Conservation (phyloP, 2,797 vertebrate genomes). For the Ctenopoma multispine region DNA sequence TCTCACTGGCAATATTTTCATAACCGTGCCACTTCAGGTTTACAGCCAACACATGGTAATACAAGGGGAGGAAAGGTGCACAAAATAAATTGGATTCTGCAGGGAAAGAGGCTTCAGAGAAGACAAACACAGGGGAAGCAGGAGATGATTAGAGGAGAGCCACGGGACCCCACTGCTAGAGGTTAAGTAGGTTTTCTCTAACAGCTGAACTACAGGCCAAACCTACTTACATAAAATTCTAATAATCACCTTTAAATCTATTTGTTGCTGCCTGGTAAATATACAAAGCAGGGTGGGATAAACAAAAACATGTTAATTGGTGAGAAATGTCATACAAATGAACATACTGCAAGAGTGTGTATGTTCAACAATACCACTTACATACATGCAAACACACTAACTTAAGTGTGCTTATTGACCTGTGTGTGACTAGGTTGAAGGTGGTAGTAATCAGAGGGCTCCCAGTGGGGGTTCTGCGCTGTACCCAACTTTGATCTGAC, state of each 20-base stretch:
- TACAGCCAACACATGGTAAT: conserved; percentile 80
- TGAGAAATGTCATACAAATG: conserved; percentile 7
- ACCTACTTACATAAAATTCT: conserved; percentile 41
- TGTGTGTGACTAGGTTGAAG: conserved; percentile 52
- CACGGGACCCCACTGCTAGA: conserved; percentile 57
- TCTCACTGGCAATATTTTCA: conserved; percentile 86
- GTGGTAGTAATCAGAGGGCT: conserved; percentile 70
- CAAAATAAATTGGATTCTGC: conserved; percentile 81
- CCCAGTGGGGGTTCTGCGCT: conserved; percentile 48
- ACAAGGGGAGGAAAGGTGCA: conserved; percentile 58
- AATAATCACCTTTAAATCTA: conserved; percentile 30
- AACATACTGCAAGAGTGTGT: neutral
- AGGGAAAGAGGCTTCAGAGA: conserved; percentile 63
- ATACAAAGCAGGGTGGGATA: conserved; percentile 1
- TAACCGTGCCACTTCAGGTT: conserved; percentile 84
- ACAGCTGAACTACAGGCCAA: conserved; percentile 47
- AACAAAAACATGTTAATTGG: conserved; percentile 31
- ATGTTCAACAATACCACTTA: conserved; percentile 5
- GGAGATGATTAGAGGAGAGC: conserved; percentile 72
- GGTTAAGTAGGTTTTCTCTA: conserved; percentile 73
- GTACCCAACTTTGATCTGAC: conserved; percentile 73
- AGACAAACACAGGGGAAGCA: conserved; percentile 76
- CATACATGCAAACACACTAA: conserved; percentile 19
- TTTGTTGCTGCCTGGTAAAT: conserved; percentile 36
- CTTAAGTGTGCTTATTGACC: conserved; percentile 67